phyloP scores from a whole-genome alignment of 2,797 vertebrate genomes.

The Lepilemur septentrionalis region DNA sequence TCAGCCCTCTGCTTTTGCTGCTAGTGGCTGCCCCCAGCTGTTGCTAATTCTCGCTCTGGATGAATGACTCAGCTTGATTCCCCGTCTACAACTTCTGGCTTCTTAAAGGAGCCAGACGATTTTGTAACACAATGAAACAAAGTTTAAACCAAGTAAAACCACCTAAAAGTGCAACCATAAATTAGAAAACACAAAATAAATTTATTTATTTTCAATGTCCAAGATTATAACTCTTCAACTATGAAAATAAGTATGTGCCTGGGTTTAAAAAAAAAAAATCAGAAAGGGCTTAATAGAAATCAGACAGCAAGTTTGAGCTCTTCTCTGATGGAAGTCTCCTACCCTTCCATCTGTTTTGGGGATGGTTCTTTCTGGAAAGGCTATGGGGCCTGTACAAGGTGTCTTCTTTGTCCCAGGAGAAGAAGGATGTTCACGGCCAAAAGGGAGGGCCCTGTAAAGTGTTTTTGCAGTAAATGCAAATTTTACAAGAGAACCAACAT shows the following conservation, averaged over 20 bases:
- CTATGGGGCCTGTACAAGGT: not conserved
- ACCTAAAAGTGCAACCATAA: not conserved
- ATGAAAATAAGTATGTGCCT: slow-evolving; percentile 12
- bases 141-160: slow-evolving; percentile 4
- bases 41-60: slow-evolving; percentile 32
- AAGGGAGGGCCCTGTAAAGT: not conserved
- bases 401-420: not conserved
- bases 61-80: slow-evolving; percentile 51
- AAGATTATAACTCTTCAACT: slow-evolving; percentile 30
- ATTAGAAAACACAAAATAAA: not conserved
- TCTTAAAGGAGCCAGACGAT: slow-evolving; percentile 43
- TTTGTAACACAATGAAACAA: not conserved
- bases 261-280: not conserved
- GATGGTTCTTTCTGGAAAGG: not conserved
- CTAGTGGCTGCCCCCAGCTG: slow-evolving; percentile 29
- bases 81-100: not conserved
- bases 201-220: slow-evolving; percentile 45
- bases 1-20: not conserved
- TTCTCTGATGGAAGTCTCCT: not conserved
- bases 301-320: not conserved
- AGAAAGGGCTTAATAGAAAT: slow-evolving; percentile 17
- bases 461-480: not conserved
- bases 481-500: slow-evolving; percentile 33
- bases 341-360: not conserved
- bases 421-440: not conserved